These are phyloP conservation scores for Seriola rivoliana DNA, from an alignment of 2,113 vertebrate genomes.

Conservation along the genomic window DNA sequence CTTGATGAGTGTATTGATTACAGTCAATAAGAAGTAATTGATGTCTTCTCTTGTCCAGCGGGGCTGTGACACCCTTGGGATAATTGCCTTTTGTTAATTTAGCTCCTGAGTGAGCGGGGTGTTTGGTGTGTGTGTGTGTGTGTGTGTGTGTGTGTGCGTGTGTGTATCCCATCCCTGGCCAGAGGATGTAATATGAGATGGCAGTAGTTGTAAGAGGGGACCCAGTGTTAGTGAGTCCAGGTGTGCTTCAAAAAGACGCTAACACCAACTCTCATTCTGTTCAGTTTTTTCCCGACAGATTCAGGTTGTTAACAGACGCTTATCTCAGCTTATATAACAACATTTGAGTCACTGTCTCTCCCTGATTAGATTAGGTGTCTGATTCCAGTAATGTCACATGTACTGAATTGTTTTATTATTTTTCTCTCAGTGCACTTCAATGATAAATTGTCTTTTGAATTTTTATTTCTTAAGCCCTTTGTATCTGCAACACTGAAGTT, in stretches of 20 bases:
- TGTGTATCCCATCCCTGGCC: constrained; percentile 32
- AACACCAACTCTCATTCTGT: not conserved
- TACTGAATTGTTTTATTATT: not conserved
- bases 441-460: not conserved
- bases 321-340: not conserved
- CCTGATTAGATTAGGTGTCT: not conserved
- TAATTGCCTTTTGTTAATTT: constrained; percentile 18
- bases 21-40: constrained; percentile 52
- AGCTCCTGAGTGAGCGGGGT: not conserved
- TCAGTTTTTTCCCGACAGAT: constrained; percentile 18
- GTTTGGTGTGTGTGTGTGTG: constrained; percentile 11
- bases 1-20: constrained; percentile 65
- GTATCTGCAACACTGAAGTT: too few relatives aligned
- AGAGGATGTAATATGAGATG: constrained; percentile 64
- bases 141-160: not conserved
- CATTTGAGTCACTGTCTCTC: not conserved
- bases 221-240: constrained; percentile 32
- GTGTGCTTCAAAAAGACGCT: constrained; percentile 53
- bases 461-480: too few relatives aligned
- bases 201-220: constrained; percentile 4
- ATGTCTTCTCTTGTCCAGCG: constrained; percentile 39
- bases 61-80: constrained; percentile 36
- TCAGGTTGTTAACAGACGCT: not conserved
- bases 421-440: not conserved
- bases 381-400: not conserved